Conservation (phyloP, 2,797 vertebrate genomes). For the Ficedula albicollis region DNA sequence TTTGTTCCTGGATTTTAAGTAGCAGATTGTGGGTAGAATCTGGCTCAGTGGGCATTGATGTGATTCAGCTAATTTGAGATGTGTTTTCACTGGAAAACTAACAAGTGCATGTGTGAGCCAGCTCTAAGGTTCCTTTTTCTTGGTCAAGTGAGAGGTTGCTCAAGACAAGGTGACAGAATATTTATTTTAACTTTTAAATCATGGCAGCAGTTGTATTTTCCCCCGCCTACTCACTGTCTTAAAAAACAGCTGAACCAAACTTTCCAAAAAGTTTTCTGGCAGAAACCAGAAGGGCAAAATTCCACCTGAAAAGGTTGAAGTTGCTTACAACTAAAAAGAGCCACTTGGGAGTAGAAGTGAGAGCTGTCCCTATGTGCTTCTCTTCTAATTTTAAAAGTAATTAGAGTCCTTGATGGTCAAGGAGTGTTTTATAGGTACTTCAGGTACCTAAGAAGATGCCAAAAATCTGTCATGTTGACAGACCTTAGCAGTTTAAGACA, state of each 20-base stretch:
- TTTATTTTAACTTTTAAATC: slow-evolving; percentile 29
- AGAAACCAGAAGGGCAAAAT: not conserved
- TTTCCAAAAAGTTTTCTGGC: not conserved
- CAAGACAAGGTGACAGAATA: slow-evolving; percentile 11
- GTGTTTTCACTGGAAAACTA: slow-evolving; percentile 19
- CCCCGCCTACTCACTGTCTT: not conserved
- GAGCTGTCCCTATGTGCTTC: not conserved
- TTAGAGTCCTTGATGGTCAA: not conserved
- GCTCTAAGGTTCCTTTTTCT: not conserved
- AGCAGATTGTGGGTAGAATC: not conserved
- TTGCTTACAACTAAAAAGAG: not conserved
- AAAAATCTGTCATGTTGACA: not conserved
- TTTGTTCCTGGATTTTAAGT: not conserved
- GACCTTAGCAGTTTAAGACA: not conserved
- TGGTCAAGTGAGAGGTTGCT: not conserved
- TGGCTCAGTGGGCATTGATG: not conserved
- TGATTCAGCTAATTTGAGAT: not conserved
- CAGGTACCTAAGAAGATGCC: not conserved
- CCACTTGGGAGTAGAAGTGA: not conserved
- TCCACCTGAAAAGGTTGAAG: not conserved
- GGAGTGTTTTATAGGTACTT: not conserved
- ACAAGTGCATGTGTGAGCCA: not conserved
- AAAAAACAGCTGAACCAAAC: slow-evolving; percentile 13
- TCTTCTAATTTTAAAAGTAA: not conserved
- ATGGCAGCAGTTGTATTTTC: not conserved